These are phyloP conservation scores for Cardiocondyla obscurior DNA, from an alignment of 1,140 invertebrate genomes.

Conservation along the genomic window DNA sequence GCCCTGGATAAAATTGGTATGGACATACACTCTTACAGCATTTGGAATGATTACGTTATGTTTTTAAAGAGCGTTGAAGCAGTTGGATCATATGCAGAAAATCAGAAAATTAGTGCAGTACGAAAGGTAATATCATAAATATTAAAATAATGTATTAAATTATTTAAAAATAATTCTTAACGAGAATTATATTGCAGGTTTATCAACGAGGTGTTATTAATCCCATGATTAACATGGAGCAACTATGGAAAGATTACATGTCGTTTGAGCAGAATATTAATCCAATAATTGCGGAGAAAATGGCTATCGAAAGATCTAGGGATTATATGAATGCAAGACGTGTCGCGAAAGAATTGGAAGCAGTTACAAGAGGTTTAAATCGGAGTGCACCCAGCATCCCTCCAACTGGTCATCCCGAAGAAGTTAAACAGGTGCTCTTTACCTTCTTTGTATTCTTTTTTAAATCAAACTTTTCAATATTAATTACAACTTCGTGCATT, in stretches of 20 bases:
- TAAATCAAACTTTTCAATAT: neutral
- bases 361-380: conserved; percentile 96
- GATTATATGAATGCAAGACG: conserved; percentile 99
- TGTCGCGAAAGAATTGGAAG: conserved; percentile 98
- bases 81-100: conserved; percentile 99
- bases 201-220: conserved; percentile 98
- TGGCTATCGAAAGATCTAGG: conserved; percentile 94
- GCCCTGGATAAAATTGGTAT: conserved; percentile 99
- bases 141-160: neutral
- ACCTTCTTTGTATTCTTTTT: neutral
- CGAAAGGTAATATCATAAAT: conserved; percentile 89
- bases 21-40: conserved; percentile 97
- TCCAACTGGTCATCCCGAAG: conserved; percentile 95
- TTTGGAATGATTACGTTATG: conserved; percentile 99
- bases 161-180: neutral
- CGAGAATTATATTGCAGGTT: conserved; percentile 84
- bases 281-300: conserved; percentile 97
- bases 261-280: conserved; percentile 97
- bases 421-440: conserved; percentile 93
- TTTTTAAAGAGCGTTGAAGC: conserved; percentile 99
- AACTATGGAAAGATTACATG: conserved; percentile 99
- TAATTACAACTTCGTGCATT: conserved; percentile 30
- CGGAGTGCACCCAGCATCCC: conserved; percentile 97
- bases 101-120: conserved; percentile 99
- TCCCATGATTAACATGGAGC: conserved; percentile 98